These are phyloP conservation scores for Coenonympha glycerion DNA, from an alignment of 2,888 invertebrate genomes.

Conservation along the genomic window DNA sequence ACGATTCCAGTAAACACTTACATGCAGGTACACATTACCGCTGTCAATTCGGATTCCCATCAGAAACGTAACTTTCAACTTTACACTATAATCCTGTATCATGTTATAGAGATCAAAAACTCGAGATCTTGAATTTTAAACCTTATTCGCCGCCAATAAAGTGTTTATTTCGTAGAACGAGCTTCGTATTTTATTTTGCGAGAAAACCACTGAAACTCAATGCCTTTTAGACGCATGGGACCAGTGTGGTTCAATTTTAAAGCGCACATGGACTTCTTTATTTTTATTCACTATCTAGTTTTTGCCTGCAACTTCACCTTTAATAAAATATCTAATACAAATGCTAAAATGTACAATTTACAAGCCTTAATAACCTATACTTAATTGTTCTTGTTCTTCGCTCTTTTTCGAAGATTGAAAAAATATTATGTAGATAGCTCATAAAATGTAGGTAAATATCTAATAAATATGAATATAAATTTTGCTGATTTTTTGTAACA, in stretches of 20 bases:
- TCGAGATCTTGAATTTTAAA: constrained; percentile 20
- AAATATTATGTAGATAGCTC: too few relatives aligned
- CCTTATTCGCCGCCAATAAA: constrained; percentile 19
- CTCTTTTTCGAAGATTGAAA: too few relatives aligned
- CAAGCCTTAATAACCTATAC: too few relatives aligned
- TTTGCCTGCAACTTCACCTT: background rate
- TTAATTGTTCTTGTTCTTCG: too few relatives aligned
- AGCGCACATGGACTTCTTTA: constrained; percentile 6
- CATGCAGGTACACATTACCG: constrained; percentile 25
- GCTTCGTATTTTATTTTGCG: constrained; percentile 24
- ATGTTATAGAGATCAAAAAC: constrained; percentile 13
- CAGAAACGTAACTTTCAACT: constrained; percentile 44
- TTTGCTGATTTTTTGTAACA: too few relatives aligned
- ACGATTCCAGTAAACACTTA: background rate
- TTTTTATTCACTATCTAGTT: background rate
- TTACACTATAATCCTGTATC: constrained; percentile 39
- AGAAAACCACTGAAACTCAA: constrained; percentile 56
- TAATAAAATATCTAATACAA: background rate
- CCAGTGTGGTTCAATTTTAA: constrained; percentile 27
- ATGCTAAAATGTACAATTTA: background rate
- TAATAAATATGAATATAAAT: too few relatives aligned
- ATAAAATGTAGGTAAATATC: too few relatives aligned
- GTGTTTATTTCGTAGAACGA: background rate
- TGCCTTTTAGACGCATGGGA: constrained; percentile 34
- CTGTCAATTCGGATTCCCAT: constrained; percentile 49